Conservation (phyloP, 2,113 vertebrate species). For the Australoheros scitulus region DNA sequence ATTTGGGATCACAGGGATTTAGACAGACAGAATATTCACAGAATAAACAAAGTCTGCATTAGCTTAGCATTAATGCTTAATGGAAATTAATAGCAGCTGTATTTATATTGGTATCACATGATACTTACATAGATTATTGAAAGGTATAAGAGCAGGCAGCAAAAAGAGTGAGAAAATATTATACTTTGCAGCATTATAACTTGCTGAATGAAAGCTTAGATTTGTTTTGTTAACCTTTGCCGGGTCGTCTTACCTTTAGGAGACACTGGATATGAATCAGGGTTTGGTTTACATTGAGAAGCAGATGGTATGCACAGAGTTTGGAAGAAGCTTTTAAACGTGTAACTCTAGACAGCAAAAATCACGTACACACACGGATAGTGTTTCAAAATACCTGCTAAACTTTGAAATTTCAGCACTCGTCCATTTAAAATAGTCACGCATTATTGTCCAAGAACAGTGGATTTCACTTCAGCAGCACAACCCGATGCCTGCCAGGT, state of each 20-base stretch:
- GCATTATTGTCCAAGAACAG: constrained; percentile 15
- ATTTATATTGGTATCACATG: not conserved
- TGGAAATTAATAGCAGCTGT: not conserved
- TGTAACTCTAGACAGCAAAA: constrained; percentile 58
- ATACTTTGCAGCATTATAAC: not conserved
- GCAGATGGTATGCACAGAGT: constrained; percentile 61
- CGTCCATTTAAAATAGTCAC: constrained; percentile 22
- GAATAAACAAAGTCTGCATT: not conserved
- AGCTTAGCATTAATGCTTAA: not conserved
- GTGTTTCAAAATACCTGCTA: constrained; percentile 42
- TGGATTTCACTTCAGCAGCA: constrained; percentile 18
- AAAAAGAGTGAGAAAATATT: not conserved
- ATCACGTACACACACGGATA: constrained; percentile 26
- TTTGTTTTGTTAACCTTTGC: constrained; percentile 60
- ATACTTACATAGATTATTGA: not conserved
- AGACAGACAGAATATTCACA: not conserved
- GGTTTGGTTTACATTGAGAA: constrained; percentile 47
- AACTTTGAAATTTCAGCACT: constrained; percentile 43
- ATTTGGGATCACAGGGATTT: not conserved
- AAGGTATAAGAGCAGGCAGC: not conserved
- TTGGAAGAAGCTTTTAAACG: constrained; percentile 60
- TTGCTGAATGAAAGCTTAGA: constrained; percentile 37
- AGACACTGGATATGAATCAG: constrained; percentile 37
- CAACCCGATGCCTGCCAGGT: constrained; percentile 43
- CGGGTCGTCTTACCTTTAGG: constrained; percentile 40